Percentiles rank a stretch among this genome's conserved stretches.
Evolutionary conservation across 2,113 vertebrate genomes (phyloP).

Genomic region (Pristiophorus japonicus): DNA sequence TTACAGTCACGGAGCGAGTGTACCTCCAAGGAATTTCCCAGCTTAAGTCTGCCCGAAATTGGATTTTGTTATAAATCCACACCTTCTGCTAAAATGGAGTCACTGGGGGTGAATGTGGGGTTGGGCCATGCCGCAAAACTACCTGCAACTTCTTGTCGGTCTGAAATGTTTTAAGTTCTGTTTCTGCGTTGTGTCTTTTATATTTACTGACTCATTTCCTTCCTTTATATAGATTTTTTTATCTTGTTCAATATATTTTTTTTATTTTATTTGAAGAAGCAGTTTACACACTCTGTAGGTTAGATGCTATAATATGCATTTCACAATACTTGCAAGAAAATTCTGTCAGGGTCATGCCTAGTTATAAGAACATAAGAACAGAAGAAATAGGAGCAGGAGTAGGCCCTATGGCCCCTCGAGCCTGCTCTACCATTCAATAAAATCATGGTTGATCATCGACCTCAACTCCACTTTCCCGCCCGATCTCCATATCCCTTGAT

Average conservation of each 20-base stretch:
- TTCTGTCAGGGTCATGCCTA: background rate
- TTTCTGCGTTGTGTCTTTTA: background rate
- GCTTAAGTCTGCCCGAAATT: background rate
- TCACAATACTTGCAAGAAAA: background rate
- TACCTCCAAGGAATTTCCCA: background rate
- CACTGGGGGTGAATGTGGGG: too few species aligned
- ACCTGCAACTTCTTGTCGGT: too few species aligned
- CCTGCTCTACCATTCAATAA: too few species aligned
- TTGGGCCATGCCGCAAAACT: too few species aligned
- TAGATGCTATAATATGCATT: background rate
- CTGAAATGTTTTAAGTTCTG: background rate
- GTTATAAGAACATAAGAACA: too few species aligned
- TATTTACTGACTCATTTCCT: background rate
- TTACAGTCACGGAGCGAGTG: too few species aligned
- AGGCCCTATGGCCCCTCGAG: too few species aligned
- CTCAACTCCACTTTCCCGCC: too few species aligned
- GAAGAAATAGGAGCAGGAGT: too few species aligned
- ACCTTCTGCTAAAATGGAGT: too few species aligned
- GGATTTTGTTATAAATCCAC: background rate
- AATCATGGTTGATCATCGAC: too few species aligned
- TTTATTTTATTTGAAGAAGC: background rate
- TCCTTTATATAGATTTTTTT: background rate
- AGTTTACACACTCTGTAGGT: background rate
- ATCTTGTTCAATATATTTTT: background rate
- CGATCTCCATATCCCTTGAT: too few species aligned